Evolutionary conservation across 2,113 vertebrate species (phyloP).

Genomic region (Bos indicus): DNA sequence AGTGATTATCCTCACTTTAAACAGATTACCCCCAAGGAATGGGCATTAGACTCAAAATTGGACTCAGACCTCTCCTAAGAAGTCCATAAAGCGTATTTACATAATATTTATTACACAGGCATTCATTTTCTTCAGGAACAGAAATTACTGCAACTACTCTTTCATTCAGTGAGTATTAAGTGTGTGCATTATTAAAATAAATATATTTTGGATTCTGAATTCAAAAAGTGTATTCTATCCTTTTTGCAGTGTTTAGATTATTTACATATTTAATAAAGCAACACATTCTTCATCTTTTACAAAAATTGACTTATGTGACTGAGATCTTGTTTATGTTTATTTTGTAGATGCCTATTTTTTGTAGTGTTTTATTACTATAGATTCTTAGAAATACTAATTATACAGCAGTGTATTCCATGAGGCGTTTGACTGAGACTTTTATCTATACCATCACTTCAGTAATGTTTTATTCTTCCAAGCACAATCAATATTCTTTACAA

Average conservation of each 20-base stretch:
- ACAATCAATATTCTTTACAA: background rate
- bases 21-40: background rate
- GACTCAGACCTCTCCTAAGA: background rate
- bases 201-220: background rate
- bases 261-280: conserved; percentile 10
- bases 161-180: conserved; percentile 5
- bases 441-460: background rate
- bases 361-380: conserved; percentile 28
- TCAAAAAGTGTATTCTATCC: background rate
- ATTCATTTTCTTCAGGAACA: background rate
- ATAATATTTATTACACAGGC: background rate
- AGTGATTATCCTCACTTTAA: background rate
- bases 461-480: background rate
- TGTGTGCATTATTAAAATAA: conserved; percentile 6
- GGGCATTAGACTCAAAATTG: background rate
- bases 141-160: background rate
- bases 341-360: conserved; percentile 34
- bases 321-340: conserved; percentile 23
- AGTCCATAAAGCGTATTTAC: background rate
- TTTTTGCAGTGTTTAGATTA: background rate
- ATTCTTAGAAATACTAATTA: conserved; percentile 32
- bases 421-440: background rate
- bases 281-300: conserved; percentile 1
- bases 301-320: conserved; percentile 7
- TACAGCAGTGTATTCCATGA: background rate